phyloP scores from a whole-genome alignment of 2,888 invertebrate species.

The Cerceris ruficornis region DNA sequence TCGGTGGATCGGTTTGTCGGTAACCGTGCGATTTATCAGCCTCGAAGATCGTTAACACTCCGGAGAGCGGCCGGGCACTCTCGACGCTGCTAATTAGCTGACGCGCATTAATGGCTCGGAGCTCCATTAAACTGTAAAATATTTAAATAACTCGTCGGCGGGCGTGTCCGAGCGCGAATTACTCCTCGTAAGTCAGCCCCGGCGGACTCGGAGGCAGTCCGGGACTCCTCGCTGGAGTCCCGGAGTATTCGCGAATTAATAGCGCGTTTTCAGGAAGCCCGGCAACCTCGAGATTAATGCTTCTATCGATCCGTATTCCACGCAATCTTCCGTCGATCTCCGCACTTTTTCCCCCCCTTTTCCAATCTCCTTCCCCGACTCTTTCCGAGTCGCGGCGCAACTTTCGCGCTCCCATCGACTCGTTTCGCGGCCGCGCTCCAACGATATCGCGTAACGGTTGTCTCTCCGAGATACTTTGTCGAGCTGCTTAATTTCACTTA shows the following conservation, averaged over 20 bases:
- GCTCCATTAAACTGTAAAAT: conserved; percentile 75
- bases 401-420: too few species aligned
- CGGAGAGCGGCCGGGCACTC: conserved; percentile 47
- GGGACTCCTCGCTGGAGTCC: conserved; percentile 23
- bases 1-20: conserved; percentile 57
- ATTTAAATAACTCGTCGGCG: conserved; percentile 73
- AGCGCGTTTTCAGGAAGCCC: conserved; percentile 44
- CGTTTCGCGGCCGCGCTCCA: too few species aligned
- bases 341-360: too few species aligned
- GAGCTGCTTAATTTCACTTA: too few species aligned
- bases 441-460: too few species aligned
- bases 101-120: conserved; percentile 73
- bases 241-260: conserved; percentile 49
- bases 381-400: too few species aligned
- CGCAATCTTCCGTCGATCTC: conserved; percentile 18
- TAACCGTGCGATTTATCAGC: conserved; percentile 61
- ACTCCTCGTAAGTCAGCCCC: conserved; percentile 62
- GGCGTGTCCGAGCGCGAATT: conserved; percentile 67
- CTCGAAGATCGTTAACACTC: conserved; percentile 66
- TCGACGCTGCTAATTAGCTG: conserved; percentile 71
- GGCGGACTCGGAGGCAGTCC: conserved; percentile 30
- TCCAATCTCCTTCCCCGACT: too few species aligned
- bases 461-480: too few species aligned
- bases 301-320: conserved; percentile 24
- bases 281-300: conserved; percentile 61